phyloP scores from a whole-genome alignment of 2,888 invertebrate species.

The Sipunculus nudus region DNA sequence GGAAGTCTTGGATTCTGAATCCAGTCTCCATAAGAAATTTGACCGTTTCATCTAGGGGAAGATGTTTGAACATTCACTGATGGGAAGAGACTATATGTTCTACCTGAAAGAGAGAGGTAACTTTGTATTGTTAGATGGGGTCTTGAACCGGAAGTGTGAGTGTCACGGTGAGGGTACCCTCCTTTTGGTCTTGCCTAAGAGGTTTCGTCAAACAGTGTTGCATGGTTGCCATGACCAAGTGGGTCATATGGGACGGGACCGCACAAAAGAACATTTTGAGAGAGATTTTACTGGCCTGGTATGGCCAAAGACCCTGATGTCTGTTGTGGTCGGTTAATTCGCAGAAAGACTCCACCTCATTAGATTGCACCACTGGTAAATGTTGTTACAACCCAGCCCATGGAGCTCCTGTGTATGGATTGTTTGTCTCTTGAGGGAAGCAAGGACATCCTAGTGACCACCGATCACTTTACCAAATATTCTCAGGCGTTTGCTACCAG shows the following conservation, averaged over 20 bases:
- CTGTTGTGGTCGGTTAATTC: not conserved
- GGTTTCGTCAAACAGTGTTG: too few relatives aligned
- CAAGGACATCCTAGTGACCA: conserved; percentile 31
- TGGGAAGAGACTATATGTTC: too few relatives aligned
- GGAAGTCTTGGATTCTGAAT: too few relatives aligned
- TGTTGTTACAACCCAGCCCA: conserved; percentile 14
- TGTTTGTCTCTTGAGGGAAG: conserved; percentile 25
- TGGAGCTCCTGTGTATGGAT: conserved; percentile 32
- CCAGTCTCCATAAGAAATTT: too few relatives aligned
- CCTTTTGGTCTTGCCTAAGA: not conserved
- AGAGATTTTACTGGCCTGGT: not conserved
- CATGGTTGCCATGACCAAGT: not conserved
- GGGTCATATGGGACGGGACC: not conserved
- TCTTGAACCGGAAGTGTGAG: too few relatives aligned
- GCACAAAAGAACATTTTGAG: not conserved
- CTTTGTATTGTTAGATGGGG: not conserved
- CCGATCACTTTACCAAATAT: conserved; percentile 34
- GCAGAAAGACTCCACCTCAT: not conserved
- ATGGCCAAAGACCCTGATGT: not conserved
- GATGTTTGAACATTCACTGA: too few relatives aligned
- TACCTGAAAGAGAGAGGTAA: too few relatives aligned
- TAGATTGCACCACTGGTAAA: conserved; percentile 5
- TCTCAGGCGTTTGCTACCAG: conserved; percentile 24
- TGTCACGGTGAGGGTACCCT: not conserved
- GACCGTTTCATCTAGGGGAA: too few relatives aligned